Percentiles rank a stretch among this genome's conserved stretches.
Conservation (phyloP, 2,888 invertebrate species). For the Drosophila tanythrix region DNA sequence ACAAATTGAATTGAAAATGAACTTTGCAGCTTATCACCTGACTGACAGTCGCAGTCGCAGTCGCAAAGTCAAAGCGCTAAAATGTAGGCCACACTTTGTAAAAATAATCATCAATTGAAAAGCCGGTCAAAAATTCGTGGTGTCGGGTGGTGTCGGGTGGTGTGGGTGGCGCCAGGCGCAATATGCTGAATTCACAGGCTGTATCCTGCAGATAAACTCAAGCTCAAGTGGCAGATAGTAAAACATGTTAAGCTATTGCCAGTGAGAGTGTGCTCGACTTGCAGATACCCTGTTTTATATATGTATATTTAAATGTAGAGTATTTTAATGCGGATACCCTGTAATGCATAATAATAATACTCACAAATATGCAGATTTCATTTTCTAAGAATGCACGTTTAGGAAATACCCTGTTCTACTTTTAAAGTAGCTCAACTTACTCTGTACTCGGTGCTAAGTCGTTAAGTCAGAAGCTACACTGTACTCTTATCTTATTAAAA, state of each 20-base stretch:
- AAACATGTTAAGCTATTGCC: conserved; percentile 7
- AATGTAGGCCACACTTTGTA: conserved; percentile 63
- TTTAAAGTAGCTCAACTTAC: background rate
- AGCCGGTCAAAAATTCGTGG: conserved; percentile 15
- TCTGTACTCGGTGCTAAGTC: background rate
- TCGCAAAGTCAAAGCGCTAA: conserved; percentile 29
- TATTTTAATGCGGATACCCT: too few species aligned
- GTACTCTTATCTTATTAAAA: background rate
- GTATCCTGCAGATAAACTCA: conserved; percentile 67
- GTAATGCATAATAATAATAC: background rate
- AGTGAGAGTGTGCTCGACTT: conserved; percentile 2
- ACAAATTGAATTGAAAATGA: conserved; percentile 42
- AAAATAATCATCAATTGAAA: conserved; percentile 37
- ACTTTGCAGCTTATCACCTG: conserved; percentile 39
- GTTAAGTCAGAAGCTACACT: background rate
- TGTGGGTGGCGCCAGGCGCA: background rate
- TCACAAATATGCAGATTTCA: background rate
- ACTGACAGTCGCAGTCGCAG: conserved; percentile 1
- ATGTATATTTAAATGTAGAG: too few species aligned
- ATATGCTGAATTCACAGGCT: conserved; percentile 18
- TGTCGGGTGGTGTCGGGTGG: too few species aligned
- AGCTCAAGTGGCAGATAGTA: conserved; percentile 49
- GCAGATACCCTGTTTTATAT: background rate
- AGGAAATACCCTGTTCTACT: background rate
- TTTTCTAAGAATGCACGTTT: background rate